phyloP scores from a whole-genome alignment of 92 coral and sea anemone genomes.

The Porites evermanni region DNA sequence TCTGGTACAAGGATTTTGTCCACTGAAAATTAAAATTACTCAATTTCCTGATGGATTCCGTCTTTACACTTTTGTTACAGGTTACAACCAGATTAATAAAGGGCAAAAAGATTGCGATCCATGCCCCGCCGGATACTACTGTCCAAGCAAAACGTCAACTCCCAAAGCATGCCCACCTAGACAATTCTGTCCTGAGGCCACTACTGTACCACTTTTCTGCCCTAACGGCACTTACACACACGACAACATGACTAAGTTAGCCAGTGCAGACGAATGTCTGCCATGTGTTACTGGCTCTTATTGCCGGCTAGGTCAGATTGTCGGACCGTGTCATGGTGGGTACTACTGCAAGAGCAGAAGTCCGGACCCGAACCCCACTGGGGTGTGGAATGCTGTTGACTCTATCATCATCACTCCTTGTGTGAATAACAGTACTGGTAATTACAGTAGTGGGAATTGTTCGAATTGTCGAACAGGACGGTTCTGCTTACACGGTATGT shows the following conservation, averaged over 20 bases:
- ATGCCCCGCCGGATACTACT: slow-evolving; percentile 94
- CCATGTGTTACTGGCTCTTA: slow-evolving; percentile 89
- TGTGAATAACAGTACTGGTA: background rate
- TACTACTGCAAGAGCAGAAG: slow-evolving; percentile 96
- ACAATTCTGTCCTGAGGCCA: slow-evolving; percentile 93
- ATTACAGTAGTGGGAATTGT: slow-evolving; percentile 4
- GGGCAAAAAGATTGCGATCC: slow-evolving; percentile 77
- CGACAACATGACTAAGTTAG: slow-evolving; percentile 78
- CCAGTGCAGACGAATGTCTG: slow-evolving; percentile 80
- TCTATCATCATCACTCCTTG: slow-evolving; percentile 7
- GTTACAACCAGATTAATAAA: slow-evolving; percentile 53
- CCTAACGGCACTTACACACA: slow-evolving; percentile 95
- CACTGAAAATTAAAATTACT: too few species aligned
- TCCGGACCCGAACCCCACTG: slow-evolving; percentile 93
- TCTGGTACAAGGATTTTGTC: too few species aligned
- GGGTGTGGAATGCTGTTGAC: slow-evolving; percentile 16
- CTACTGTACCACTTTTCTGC: slow-evolving; percentile 79
- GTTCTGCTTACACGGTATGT: slow-evolving; percentile 20
- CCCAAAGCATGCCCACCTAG: slow-evolving; percentile 80
- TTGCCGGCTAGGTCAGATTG: slow-evolving; percentile 87
- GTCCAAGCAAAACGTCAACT: slow-evolving; percentile 64
- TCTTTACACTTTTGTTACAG: background rate
- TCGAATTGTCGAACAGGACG: slow-evolving; percentile 22
- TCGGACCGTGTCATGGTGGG: slow-evolving; percentile 88
- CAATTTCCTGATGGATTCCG: background rate